Evolutionary conservation across 2,113 vertebrate genomes (phyloP).

Genomic region (Dipodomys ordii): DNA sequence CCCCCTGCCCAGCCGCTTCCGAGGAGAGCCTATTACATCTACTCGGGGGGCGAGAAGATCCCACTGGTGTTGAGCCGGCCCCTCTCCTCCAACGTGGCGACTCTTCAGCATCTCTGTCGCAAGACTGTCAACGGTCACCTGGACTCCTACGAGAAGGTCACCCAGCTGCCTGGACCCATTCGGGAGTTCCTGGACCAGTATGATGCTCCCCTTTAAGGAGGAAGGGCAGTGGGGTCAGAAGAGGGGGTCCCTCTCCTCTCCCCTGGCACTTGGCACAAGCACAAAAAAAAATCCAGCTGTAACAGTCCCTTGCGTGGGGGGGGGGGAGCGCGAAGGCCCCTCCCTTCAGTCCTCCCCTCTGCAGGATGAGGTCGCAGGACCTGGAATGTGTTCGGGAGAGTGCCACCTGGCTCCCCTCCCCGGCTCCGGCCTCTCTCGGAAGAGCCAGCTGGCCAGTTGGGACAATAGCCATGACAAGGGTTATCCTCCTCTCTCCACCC

Average conservation of each 20-base stretch:
- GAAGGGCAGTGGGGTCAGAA: background rate
- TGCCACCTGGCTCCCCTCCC: constrained; percentile 46
- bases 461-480: constrained; percentile 46
- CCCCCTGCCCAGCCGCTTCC: constrained; percentile 76
- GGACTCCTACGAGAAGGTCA: constrained; percentile 91
- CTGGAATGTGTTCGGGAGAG: constrained; percentile 40
- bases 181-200: constrained; percentile 97
- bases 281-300: constrained; percentile 67
- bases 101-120: constrained; percentile 96
- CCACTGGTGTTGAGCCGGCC: constrained; percentile 94
- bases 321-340: background rate
- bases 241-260: constrained; percentile 56
- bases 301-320: background rate
- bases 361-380: background rate
- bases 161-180: constrained; percentile 93
- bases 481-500: background rate
- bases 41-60: constrained; percentile 93
- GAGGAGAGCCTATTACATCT: constrained; percentile 93
- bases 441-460: background rate
- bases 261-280: constrained; percentile 74
- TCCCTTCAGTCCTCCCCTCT: background rate
- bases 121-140: constrained; percentile 96
- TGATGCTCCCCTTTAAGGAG: constrained; percentile 92
- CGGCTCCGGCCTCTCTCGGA: constrained; percentile 46
- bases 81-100: constrained; percentile 92